Conservation (phyloP, 2,888 invertebrate species). For the Tenthredo livida region DNA sequence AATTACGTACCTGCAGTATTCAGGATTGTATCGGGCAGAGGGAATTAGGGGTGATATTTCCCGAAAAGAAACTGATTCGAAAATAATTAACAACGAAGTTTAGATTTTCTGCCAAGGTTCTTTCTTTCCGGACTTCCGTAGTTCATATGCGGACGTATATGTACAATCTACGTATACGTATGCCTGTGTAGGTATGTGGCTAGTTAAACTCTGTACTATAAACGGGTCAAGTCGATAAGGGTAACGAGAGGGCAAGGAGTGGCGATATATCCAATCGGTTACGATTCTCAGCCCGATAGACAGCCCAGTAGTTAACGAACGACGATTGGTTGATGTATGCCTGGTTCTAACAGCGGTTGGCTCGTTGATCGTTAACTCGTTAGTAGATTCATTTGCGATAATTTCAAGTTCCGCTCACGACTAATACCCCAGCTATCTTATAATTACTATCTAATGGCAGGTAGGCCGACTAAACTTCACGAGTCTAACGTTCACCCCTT, state of each 20-base stretch:
- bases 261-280: slow-evolving; percentile 37
- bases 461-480: slow-evolving; percentile 14
- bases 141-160: background rate
- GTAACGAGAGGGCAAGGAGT: slow-evolving; percentile 35
- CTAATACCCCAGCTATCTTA: slow-evolving; percentile 37
- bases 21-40: background rate
- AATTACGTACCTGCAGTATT: background rate
- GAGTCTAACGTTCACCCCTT: background rate
- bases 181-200: background rate
- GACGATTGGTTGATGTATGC: slow-evolving; percentile 32
- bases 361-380: slow-evolving; percentile 44
- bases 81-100: background rate
- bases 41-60: no score
- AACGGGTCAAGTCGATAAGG: slow-evolving; percentile 13
- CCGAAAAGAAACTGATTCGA: background rate
- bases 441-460: slow-evolving; percentile 37
- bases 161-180: background rate
- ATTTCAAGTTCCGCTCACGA: slow-evolving; percentile 32
- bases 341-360: slow-evolving; percentile 14
- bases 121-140: no score
- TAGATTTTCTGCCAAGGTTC: no score
- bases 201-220: background rate
- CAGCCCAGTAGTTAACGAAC: slow-evolving; percentile 34
- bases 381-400: slow-evolving; percentile 44
- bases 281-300: slow-evolving; percentile 14